phyloP scores from a whole-genome alignment of 2,888 invertebrate genomes.

The Julus scandinavius region DNA sequence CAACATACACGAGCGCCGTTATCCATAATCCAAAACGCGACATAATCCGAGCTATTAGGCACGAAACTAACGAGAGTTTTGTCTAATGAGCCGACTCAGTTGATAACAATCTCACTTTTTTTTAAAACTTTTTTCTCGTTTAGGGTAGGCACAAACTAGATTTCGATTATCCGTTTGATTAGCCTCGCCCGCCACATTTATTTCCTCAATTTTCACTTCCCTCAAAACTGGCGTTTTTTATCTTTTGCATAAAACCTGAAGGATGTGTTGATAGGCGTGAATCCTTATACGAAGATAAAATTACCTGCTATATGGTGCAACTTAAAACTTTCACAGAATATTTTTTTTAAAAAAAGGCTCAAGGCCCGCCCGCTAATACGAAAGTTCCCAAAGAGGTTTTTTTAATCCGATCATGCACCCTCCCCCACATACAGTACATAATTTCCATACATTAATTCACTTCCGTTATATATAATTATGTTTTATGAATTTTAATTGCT shows the following conservation, averaged over 20 bases:
- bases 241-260: neutral
- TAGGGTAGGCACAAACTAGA: neutral
- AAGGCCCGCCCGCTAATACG: neutral
- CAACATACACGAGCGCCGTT: neutral
- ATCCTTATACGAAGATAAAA: neutral
- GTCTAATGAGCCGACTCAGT: constrained; percentile 3
- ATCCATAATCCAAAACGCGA: neutral
- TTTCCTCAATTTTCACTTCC: constrained; percentile 27
- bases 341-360: neutral
- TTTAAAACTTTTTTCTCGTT: neutral
- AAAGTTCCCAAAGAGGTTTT: neutral
- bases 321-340: neutral
- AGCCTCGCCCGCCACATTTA: constrained; percentile 6
- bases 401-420: neutral
- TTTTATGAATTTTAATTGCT: constrained; percentile 7
- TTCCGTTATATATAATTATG: constrained; percentile 24
- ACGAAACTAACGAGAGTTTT: neutral
- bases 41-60: neutral
- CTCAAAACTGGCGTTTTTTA: neutral
- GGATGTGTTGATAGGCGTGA: constrained; percentile 19
- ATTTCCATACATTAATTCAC: neutral
- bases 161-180: constrained; percentile 33
- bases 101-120: neutral
- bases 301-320: neutral
- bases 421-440: no score